Evolutionary conservation across 2,797 vertebrate genomes (phyloP).

Genomic region (Manis crassicaudata): DNA sequence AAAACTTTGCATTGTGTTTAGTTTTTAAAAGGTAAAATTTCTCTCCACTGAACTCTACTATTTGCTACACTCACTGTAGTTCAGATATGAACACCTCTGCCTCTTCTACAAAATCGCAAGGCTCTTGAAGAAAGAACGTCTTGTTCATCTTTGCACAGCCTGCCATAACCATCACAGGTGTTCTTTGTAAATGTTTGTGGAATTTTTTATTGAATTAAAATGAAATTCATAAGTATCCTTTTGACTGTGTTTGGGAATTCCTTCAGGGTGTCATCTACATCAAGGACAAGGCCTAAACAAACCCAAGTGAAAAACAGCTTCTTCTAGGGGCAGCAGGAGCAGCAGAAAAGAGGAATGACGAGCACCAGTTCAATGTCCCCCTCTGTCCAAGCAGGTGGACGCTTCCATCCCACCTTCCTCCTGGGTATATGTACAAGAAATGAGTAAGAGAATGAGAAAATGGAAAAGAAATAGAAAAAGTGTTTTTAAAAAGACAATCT

Average conservation of each 20-base stretch:
- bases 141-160: not conserved
- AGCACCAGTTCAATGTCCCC: not conserved
- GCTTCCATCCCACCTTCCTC: not conserved
- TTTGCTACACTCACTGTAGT: not conserved
- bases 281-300: not conserved
- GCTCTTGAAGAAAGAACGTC: not conserved
- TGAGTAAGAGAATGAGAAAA: not conserved
- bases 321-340: not conserved
- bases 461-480: not conserved
- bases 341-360: not conserved
- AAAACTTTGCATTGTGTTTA: not conserved
- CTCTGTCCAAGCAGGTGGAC: not conserved
- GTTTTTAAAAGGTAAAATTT: not conserved
- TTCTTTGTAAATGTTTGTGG: not conserved
- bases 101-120: not conserved
- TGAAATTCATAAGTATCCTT: not conserved
- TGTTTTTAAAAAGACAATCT: not conserved
- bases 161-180: not conserved
- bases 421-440: not conserved
- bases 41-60: not conserved
- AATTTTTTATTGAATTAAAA: not conserved
- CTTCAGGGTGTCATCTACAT: not conserved
- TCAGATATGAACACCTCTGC: not conserved
- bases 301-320: not conserved
- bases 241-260: not conserved